Percentiles rank a stretch among this genome's conserved stretches.
Conservation (phyloP, 2,797 vertebrate species). For the Echeneis naucrates region DNA sequence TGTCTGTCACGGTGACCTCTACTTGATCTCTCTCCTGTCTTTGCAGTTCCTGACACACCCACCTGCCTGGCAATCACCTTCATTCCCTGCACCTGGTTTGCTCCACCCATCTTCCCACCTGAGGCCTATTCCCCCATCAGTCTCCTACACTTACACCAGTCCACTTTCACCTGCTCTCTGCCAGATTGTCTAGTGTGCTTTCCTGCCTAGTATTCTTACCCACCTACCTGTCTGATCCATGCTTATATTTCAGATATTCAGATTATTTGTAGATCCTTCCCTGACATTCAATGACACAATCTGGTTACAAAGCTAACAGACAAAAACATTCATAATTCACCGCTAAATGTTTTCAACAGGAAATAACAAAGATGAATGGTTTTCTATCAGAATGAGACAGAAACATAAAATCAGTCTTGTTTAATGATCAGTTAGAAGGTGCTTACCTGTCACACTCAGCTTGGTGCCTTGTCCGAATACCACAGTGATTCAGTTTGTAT, state of each 20-base stretch:
- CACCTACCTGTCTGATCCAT: no score
- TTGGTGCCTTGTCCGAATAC: conserved; percentile 79
- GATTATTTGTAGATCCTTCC: neutral
- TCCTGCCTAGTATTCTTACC: no score
- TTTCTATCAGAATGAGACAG: neutral
- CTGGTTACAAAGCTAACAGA: neutral
- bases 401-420: neutral
- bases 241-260: neutral
- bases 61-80: no score
- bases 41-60: no score
- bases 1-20: no score
- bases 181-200: no score
- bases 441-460: conserved; percentile 72
- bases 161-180: no score
- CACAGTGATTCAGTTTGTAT: conserved; percentile 76
- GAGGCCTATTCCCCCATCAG: no score
- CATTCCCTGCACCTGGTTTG: no score
- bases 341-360: neutral
- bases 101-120: no score
- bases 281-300: neutral
- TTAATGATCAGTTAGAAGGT: conserved; percentile 7
- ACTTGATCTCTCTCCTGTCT: no score
- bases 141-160: no score
- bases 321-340: neutral
- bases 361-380: neutral